phyloP scores from a whole-genome alignment of 1,140 invertebrate genomes.

The Cataglyphis hispanica region DNA sequence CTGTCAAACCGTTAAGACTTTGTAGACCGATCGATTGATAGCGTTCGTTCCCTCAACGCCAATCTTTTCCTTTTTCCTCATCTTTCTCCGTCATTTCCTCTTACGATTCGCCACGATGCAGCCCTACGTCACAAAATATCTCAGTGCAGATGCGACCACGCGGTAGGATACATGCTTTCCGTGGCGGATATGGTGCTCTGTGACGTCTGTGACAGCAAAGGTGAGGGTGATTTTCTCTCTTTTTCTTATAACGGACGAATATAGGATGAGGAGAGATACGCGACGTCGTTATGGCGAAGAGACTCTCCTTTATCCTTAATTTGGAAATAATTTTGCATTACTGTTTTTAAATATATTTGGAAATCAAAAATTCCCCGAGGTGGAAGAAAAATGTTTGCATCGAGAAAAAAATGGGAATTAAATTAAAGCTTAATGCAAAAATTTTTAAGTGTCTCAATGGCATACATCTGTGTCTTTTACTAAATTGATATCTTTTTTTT shows the following conservation, averaged over 20 bases:
- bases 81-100: neutral
- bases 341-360: neutral
- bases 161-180: conserved; percentile 62
- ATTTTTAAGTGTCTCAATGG: too few species aligned
- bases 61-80: neutral
- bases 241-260: neutral
- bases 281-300: neutral
- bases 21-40: conserved; percentile 54
- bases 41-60: conserved; percentile 8
- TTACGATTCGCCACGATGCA: conserved; percentile 36
- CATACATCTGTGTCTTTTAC: neutral
- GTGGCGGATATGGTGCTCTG: conserved; percentile 80
- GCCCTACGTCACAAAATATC: conserved; percentile 64
- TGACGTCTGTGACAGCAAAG: conserved; percentile 83
- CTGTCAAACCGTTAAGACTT: conserved; percentile 81
- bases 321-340: neutral
- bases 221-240: conserved; percentile 68
- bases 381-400: neutral
- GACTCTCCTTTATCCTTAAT: conserved; percentile 1
- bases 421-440: neutral
- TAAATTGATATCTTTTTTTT: neutral
- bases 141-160: conserved; percentile 69
- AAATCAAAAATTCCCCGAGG: neutral
- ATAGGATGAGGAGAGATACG: neutral
- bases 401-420: neutral